Evolutionary conservation across 2,113 vertebrate species (phyloP), one percentile per base, ranked within the genome.

Genomic region (Chaetodon trifascialis): DNA sequence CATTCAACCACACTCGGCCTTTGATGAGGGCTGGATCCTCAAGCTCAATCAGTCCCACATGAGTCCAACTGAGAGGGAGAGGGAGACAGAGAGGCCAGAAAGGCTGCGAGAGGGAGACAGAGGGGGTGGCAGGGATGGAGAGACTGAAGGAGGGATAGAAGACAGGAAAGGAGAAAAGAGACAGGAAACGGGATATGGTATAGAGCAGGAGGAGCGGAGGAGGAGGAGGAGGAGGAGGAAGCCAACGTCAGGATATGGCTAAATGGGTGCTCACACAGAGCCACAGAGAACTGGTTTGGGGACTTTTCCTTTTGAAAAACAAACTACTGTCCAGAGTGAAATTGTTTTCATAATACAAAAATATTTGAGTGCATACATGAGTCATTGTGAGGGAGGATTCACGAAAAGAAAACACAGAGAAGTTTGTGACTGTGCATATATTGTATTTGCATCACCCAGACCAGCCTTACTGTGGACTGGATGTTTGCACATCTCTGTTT

Each of bases 41-140:
- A 79, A 91, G 92, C 94, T 94, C 95, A 95, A 95, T 95, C 95
- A 95, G 92, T 95, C 93, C 95, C 95, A 96, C 95, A 96, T 95
- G 95, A 95, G 87, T 91, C 93, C 90, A 83, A 91, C 88, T 90
- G 88, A 82, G 91, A 83, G 76, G 59, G 83, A 89, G 81, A 85
- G 62, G 69, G 81, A 86, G 85, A 80, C 76, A 19, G 82, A 83
- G 76, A 86, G 83, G 88, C 74, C 74, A 77, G 60, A 47, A 36
- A 36, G 74, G 67, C 63, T 58, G 76, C 55, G 84, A 88, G 81
- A 82, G 51, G 66, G 81, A 86, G 85, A 83, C 79, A n/a, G 84
- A 84, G 78, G 83, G 82, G 88, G 91, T 74, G 87, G 87, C 36
- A 71, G 62, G 30, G 80, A 73, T 73, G 86, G 81, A 52, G 76